A percentile compares a stretch with the other conserved stretches of the same genome.
Conservation (phyloP, 2,113 vertebrate genomes). For the Alethe castanea region DNA sequence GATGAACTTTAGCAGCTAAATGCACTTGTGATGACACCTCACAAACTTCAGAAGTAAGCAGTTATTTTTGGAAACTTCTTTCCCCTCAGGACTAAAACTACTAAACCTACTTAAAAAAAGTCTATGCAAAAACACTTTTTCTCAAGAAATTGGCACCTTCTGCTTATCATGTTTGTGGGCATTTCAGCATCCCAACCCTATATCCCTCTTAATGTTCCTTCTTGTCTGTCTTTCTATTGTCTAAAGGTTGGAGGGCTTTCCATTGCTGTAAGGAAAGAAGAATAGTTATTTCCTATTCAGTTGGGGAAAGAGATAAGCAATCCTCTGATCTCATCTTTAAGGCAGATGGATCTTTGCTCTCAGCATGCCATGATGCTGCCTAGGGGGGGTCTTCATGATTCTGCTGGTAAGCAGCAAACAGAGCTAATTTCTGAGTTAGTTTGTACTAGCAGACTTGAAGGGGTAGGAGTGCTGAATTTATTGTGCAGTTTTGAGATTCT, state of each 20-base stretch:
- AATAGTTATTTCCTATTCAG: not conserved
- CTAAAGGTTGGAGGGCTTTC: not conserved
- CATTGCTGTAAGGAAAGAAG: not conserved
- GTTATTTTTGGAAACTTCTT: constrained; percentile 42
- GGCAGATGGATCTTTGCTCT: not conserved
- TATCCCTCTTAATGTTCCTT: not conserved
- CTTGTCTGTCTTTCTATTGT: not conserved
- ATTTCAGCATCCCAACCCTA: not conserved
- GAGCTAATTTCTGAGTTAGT: not conserved
- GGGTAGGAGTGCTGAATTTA: not conserved
- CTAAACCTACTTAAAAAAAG: constrained; percentile 43
- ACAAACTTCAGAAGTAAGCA: constrained; percentile 38
- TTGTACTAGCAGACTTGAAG: not conserved
- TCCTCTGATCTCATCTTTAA: not conserved
- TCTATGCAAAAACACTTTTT: not conserved
- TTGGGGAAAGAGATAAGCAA: not conserved
- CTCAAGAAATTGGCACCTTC: not conserved
- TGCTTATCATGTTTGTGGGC: not conserved
- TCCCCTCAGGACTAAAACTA: not conserved
- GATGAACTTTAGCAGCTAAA: constrained; percentile 55
- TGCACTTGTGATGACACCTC: constrained; percentile 51
- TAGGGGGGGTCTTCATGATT: not conserved
- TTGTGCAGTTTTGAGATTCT: not conserved
- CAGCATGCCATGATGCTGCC: not conserved
- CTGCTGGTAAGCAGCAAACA: not conserved